These are phyloP conservation scores for Oncorhynchus clarkii DNA, from an alignment of 2,113 vertebrate species.

Conservation along the genomic window DNA sequence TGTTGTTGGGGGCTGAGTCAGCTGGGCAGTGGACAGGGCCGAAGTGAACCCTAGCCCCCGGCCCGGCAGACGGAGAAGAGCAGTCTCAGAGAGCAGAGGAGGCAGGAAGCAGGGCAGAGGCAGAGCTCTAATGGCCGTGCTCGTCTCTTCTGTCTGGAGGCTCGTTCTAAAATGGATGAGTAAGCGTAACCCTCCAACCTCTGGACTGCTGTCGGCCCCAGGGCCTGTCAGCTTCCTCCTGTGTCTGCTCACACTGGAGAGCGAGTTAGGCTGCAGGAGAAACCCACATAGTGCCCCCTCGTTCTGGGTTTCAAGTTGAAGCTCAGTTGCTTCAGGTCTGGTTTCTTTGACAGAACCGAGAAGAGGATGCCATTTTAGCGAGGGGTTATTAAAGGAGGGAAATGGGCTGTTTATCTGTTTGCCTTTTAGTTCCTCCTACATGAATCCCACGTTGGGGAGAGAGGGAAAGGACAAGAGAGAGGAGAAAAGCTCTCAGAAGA, in stretches of 20 bases:
- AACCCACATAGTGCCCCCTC: too few relatives aligned
- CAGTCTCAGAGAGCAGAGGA: not conserved
- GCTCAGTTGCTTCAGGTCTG: slow-evolving; percentile 1
- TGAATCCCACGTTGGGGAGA: slow-evolving; percentile 33
- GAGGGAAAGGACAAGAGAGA: not conserved
- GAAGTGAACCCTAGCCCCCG: too few relatives aligned
- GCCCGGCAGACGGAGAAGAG: too few relatives aligned
- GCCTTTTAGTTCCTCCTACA: slow-evolving; percentile 14
- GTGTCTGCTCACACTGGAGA: slow-evolving; percentile 9
- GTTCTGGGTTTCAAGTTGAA: not conserved
- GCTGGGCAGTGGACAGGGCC: too few relatives aligned
- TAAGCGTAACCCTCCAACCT: slow-evolving; percentile 61
- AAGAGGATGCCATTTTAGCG: slow-evolving; percentile 20
- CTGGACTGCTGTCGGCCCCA: slow-evolving; percentile 41
- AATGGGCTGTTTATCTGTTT: slow-evolving; percentile 30
- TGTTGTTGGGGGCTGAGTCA: too few relatives aligned
- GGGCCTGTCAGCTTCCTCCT: slow-evolving; percentile 46
- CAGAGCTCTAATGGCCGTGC: slow-evolving; percentile 54
- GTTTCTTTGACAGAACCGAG: not conserved
- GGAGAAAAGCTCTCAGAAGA: slow-evolving; percentile 27
- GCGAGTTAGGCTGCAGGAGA: too few relatives aligned
- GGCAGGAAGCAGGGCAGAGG: slow-evolving; percentile 19
- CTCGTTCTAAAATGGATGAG: slow-evolving; percentile 72
- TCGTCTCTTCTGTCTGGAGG: slow-evolving; percentile 53
- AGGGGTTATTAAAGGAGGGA: slow-evolving; percentile 23